Conservation (phyloP, 1,140 invertebrate species). For the Aphidius gifuensis region DNA sequence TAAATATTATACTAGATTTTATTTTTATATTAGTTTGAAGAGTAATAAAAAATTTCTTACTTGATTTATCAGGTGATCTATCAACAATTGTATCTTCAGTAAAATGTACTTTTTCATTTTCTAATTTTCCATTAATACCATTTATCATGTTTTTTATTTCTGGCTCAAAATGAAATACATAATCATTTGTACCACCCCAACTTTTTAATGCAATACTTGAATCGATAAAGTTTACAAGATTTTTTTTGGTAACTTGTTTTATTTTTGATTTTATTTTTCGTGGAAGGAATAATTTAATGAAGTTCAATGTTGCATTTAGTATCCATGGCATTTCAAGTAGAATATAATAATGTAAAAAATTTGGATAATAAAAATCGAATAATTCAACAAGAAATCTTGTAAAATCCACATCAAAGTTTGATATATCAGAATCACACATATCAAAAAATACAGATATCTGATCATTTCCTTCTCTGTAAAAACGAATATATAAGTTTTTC, state of each 20-base stretch:
- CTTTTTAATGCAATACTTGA: slow-evolving; percentile 69
- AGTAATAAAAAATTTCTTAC: slow-evolving; percentile 28
- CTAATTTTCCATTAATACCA: slow-evolving; percentile 52
- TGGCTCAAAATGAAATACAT: slow-evolving; percentile 68
- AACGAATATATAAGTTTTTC: neutral
- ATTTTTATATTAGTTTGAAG: no score
- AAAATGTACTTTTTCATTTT: slow-evolving; percentile 62
- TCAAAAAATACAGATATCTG: slow-evolving; percentile 86
- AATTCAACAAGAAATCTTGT: slow-evolving; percentile 81
- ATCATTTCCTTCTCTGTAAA: slow-evolving; percentile 66
- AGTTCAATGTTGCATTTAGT: slow-evolving; percentile 86
- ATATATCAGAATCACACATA: slow-evolving; percentile 78
- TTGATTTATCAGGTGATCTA: slow-evolving; percentile 37
- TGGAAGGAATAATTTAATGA: slow-evolving; percentile 86
- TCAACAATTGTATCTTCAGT: slow-evolving; percentile 58
- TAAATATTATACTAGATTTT: no score
- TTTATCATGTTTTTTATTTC: slow-evolving; percentile 50
- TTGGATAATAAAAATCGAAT: slow-evolving; percentile 89
- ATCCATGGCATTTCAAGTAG: slow-evolving; percentile 95
- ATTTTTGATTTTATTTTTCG: slow-evolving; percentile 86
- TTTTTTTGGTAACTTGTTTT: slow-evolving; percentile 80
- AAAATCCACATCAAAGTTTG: slow-evolving; percentile 86
- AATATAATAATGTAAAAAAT: slow-evolving; percentile 85
- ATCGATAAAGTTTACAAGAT: slow-evolving; percentile 73
- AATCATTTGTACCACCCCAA: slow-evolving; percentile 85